Conservation (phyloP, 2,888 invertebrate genomes). For the Hyppa rectilinea region DNA sequence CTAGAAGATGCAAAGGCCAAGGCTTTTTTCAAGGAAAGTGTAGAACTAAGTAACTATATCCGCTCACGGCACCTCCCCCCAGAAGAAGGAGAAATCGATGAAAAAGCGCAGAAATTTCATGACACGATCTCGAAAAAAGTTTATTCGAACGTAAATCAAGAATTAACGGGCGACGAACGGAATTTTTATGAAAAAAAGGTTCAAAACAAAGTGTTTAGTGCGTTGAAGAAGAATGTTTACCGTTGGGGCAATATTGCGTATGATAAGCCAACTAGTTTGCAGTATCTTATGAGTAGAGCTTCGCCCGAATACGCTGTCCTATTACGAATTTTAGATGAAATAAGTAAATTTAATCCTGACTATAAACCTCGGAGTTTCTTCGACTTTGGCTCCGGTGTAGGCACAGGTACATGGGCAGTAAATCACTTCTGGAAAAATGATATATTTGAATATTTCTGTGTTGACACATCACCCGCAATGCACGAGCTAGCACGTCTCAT, state of each 20-base stretch:
- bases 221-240: constrained; percentile 92
- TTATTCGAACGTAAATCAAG: constrained; percentile 70
- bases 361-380: constrained; percentile 95
- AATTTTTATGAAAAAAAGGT: constrained; percentile 85
- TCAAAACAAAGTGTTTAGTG: constrained; percentile 88
- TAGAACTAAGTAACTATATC: constrained; percentile 91
- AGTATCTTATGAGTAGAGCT: constrained; percentile 93
- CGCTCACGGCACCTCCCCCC: constrained; percentile 92
- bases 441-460: constrained; percentile 95
- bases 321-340: constrained; percentile 93
- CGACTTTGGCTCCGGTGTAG: constrained; percentile 98
- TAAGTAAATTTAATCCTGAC: constrained; percentile 91
- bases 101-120: constrained; percentile 84
- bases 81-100: constrained; percentile 89
- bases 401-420: constrained; percentile 96
- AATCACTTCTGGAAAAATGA: constrained; percentile 93
- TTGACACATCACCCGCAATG: constrained; percentile 96
- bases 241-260: constrained; percentile 94
- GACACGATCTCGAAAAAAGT: constrained; percentile 77
- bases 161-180: constrained; percentile 79
- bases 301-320: constrained; percentile 94
- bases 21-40: constrained; percentile 88
- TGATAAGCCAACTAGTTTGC: constrained; percentile 91
- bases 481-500: constrained; percentile 94
- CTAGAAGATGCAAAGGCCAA: constrained; percentile 91